These are phyloP conservation scores for Delichon dasypus DNA, from an alignment of 2,797 vertebrate genomes.

Conservation along the genomic window DNA sequence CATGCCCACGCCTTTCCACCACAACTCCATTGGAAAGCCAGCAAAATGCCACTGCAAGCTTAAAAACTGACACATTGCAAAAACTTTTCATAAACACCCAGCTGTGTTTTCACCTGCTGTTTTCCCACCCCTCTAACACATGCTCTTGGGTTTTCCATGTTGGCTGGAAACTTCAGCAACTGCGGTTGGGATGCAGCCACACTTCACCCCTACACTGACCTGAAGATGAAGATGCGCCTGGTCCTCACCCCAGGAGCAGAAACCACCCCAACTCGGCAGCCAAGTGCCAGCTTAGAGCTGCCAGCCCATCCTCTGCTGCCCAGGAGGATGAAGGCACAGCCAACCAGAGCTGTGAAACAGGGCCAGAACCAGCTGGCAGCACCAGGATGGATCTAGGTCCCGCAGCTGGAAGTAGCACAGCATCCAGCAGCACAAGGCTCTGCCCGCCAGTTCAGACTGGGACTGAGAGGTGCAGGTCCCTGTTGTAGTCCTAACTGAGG, in stretches of 20 bases:
- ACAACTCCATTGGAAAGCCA: not conserved
- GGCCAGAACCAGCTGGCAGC: not conserved
- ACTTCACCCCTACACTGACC: not conserved
- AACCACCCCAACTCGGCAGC: not conserved
- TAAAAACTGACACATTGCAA: not conserved
- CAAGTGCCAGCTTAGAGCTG: not conserved
- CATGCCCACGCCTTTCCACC: not conserved
- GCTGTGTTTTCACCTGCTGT: not conserved
- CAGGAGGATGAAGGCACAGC: not conserved
- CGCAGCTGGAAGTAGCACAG: not conserved
- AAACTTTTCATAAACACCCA: not conserved
- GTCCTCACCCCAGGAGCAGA: not conserved
- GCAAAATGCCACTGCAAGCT: rapidly evolving
- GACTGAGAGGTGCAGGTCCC: not conserved
- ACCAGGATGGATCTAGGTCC: not conserved
- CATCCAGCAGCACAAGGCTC: not conserved
- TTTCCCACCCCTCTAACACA: not conserved
- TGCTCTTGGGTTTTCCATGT: not conserved
- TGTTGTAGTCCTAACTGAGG: not conserved
- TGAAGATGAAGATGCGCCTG: not conserved
- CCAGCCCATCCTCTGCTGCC: not conserved
- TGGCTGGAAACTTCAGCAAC: not conserved
- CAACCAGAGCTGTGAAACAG: not conserved
- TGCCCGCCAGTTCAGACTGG: not conserved
- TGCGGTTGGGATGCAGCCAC: rapidly evolving